Evolutionary conservation across 2,113 vertebrate species (phyloP), one percentile per base, ranked within the genome.

Genomic region (Empidonax alnorum): DNA sequence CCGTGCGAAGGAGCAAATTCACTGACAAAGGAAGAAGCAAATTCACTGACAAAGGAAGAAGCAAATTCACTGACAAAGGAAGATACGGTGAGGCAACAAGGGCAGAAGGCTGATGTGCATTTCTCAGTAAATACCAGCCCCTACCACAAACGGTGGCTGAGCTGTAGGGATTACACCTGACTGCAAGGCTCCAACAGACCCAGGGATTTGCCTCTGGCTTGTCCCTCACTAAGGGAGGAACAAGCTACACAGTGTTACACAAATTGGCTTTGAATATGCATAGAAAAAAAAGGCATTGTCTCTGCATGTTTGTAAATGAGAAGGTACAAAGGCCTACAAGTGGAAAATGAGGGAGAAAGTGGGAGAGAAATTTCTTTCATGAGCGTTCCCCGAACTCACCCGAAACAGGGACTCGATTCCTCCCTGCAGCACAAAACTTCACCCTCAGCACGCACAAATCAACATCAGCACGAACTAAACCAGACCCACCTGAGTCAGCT

Each of bases 401-500:
- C 25, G 10, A 24, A 35, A 52, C 1, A 0, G 4, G 31, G 77
- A 41, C 4, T 14, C 11, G 3, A 59, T 9, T 52, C 24, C 6
- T 39, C 16, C 23, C 46, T n/a, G 23, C 25, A 47, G 23, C 3
- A 52, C 10, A n/a, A 44, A 68, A 62, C 31, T 20, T 15, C 46
- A 37, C 10, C 14, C 55, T 58, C 7, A 13, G 13, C 66, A n/a
- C 24, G 42, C 35, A 49, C 24, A 78, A 50, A 15, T 2, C 15
- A 27, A 22, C 4, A 17, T 42, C 4, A 19, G 25, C 25, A 56
- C 8, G 3, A 19, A 58, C 39, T 53, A 61, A 49, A 35, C 0
- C 6, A 66, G 15, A 80, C 83, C 76, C 53, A 98, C 98, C 97
- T 96, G 76, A 24, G 96, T 0, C 3, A 98, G 74, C 6, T 93